Conservation (phyloP, 2,113 vertebrate species). For the Brevimyrus niger region DNA sequence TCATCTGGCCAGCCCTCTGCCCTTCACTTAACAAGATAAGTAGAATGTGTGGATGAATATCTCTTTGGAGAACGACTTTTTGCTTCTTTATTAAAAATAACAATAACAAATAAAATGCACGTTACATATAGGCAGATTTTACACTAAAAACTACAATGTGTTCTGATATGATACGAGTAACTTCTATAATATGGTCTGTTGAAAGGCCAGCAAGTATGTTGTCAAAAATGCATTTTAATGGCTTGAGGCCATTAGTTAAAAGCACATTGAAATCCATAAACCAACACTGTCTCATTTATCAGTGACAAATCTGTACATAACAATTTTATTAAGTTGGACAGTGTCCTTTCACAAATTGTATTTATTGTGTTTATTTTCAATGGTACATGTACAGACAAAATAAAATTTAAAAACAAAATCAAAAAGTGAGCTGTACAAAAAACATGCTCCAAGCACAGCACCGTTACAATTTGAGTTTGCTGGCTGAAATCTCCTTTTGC, state of each 20-base stretch:
- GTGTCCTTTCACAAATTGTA: not conserved
- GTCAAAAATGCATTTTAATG: not conserved
- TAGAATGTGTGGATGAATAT: not conserved
- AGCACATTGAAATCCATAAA: not conserved
- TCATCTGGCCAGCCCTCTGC: not conserved
- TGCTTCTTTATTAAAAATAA: not conserved
- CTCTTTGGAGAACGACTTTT: not conserved
- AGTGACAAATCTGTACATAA: not conserved
- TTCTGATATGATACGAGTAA: not conserved
- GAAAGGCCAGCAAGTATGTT: not conserved
- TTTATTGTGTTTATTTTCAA: not conserved
- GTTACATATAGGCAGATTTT: not conserved
- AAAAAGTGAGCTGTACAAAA: not conserved
- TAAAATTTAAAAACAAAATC: not conserved
- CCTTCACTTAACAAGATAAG: not conserved
- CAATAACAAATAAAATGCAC: not conserved
- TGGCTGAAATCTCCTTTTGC: conserved; percentile 66
- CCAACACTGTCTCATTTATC: not conserved
- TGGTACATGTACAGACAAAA: not conserved
- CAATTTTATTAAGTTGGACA: not conserved
- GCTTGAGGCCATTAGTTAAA: not conserved
- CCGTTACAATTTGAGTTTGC: conserved; percentile 80
- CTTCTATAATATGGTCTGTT: not conserved
- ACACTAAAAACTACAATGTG: not conserved
- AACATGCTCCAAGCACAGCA: not conserved